phyloP scores from a whole-genome alignment of 2,113 vertebrate species.

The Thymallus thymallus region DNA sequence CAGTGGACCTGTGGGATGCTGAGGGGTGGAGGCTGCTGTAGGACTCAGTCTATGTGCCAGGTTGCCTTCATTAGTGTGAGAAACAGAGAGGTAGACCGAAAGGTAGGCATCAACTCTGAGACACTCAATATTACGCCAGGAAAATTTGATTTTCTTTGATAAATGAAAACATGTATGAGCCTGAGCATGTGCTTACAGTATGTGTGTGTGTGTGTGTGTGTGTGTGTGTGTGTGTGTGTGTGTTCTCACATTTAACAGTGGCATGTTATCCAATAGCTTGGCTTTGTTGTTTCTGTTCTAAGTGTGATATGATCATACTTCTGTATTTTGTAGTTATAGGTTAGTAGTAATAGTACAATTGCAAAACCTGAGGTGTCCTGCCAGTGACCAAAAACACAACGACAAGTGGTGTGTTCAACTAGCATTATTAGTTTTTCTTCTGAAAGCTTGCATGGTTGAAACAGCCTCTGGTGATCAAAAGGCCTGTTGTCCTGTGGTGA shows the following conservation, averaged over 20 bases:
- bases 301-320: too few relatives aligned
- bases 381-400: too few relatives aligned
- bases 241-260: too few relatives aligned
- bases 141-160: not conserved
- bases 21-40: slow-evolving; percentile 18
- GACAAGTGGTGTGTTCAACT: too few relatives aligned
- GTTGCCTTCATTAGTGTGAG: not conserved
- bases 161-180: not conserved
- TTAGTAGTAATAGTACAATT: too few relatives aligned
- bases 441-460: not conserved
- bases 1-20: slow-evolving; percentile 52
- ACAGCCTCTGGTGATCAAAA: too few relatives aligned
- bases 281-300: too few relatives aligned
- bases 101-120: slow-evolving; percentile 44
- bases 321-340: too few relatives aligned
- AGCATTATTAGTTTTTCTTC: not conserved
- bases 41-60: slow-evolving; percentile 23
- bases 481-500: not conserved
- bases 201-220: not conserved
- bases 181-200: not conserved
- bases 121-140: not conserved
- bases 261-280: too few relatives aligned
- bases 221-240: not conserved
- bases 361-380: too few relatives aligned
- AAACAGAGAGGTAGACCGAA: slow-evolving; percentile 12